A percentile compares a stretch with the other conserved stretches of the same genome.
phyloP scores from a whole-genome alignment of 2,888 invertebrate species.

The Caenorhabditis sulstoni region DNA sequence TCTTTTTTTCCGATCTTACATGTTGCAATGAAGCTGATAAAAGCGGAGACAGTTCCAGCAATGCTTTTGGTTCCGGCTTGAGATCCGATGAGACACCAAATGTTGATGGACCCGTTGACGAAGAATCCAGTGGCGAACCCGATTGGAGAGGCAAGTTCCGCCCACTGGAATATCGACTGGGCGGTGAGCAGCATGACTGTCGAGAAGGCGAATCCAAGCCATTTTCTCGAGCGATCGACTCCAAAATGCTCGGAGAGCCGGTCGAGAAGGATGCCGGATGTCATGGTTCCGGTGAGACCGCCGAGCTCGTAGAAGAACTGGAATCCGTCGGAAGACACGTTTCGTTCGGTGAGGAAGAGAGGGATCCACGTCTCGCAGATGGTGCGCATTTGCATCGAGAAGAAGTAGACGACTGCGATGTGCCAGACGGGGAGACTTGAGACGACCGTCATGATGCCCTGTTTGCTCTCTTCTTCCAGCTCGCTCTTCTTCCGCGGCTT shows the following conservation, averaged over 20 bases:
- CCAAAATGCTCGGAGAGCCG: conserved; percentile 19
- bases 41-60: conserved; percentile 63
- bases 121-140: conserved; percentile 60
- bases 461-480: conserved; percentile 3
- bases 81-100: conserved; percentile 64
- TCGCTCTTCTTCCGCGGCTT: conserved; percentile 16
- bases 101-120: conserved; percentile 65
- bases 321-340: conserved; percentile 44
- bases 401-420: conserved; percentile 56
- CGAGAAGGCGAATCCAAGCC: conserved; percentile 39
- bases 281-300: conserved; percentile 62
- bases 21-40: conserved; percentile 66
- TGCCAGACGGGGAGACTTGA: conserved; percentile 42
- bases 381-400: conserved; percentile 64
- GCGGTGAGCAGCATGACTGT: conserved; percentile 39
- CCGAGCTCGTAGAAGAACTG: conserved; percentile 64
- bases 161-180: conserved; percentile 30
- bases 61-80: conserved; percentile 42
- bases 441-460: conserved; percentile 20
- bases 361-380: conserved; percentile 71
- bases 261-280: conserved; percentile 60
- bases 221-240: conserved; percentile 41
- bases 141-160: conserved; percentile 20
- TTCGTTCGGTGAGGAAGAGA: conserved; percentile 46
- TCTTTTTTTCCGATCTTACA: conserved; percentile 54